Conservation (phyloP, 2,797 vertebrate species). For the Molossus alvarezi region DNA sequence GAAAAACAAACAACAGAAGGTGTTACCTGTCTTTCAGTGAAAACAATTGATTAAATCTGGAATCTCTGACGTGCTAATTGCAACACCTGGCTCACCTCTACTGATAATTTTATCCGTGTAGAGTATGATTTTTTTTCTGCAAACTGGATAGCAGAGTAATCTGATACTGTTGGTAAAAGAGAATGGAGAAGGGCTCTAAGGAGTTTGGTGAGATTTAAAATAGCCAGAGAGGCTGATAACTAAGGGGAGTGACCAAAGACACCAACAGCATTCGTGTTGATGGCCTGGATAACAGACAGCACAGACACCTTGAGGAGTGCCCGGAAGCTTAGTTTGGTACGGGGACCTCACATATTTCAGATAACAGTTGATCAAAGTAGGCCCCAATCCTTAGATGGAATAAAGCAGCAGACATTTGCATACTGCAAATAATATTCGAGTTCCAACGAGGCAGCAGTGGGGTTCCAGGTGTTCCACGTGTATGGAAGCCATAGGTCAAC, state of each 20-base stretch:
- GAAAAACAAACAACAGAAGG: not conserved
- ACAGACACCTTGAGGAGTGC: rapidly evolving
- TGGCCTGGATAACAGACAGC: not conserved
- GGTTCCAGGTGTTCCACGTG: not conserved
- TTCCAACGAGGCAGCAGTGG: not conserved
- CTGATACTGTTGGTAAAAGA: not conserved
- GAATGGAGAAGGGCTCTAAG: not conserved
- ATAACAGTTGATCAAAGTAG: not conserved
- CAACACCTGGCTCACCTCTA: not conserved
- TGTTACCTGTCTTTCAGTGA: not conserved
- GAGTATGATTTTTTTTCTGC: not conserved
- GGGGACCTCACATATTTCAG: not conserved
- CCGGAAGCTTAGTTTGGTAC: not conserved
- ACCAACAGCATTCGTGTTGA: not conserved
- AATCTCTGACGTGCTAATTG: not conserved
- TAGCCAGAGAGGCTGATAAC: not conserved
- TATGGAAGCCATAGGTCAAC: not conserved
- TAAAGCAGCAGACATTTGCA: not conserved
- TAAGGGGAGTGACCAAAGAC: not conserved
- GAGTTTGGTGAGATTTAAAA: not conserved
- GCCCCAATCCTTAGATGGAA: not conserved
- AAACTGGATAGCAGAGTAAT: not conserved
- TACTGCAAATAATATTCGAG: not conserved
- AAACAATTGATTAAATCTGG: not conserved
- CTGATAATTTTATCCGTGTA: not conserved